Evolutionary conservation across 2,797 vertebrate genomes (phyloP), one percentile per base, ranked within the genome.

Genomic region (Glyptemys insculpta): DNA sequence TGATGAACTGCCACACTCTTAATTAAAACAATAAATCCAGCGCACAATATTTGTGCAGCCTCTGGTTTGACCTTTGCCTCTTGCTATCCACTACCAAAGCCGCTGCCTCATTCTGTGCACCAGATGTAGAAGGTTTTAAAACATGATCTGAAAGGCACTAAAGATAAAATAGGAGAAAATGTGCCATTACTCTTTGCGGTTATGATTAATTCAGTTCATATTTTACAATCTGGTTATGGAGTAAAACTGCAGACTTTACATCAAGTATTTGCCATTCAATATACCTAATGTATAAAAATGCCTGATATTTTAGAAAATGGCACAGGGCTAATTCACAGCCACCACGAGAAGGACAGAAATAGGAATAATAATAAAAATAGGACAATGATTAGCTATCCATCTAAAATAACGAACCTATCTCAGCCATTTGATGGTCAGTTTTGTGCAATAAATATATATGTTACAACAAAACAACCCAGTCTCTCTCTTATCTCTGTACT

Each of bases 21-120:
- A 99, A 99, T 99, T 99, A 99, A 99, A 99, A 99, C 99, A 98
- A 99, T 99, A 99, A 99, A 99, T 99, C 99, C 98, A 98, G 97
- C 91, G 93, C 95, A 97, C 98, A 98, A 98, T 99, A 99, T 99
- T 98, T 99, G 98, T 97, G 98, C 98, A 98, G 98, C 98, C 98
- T 98, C 98, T 97, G 97, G 98, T 98, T 98, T 99, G 98, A 98
- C 98, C 98, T 99, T 98, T 98, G 98, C 98, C 98, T 98, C 97
- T 92, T 97, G 97, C 98, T 97, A 98, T 98, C 98, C 98, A 98
- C 98, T 97, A 98, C 97, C 98, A 97, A 97, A 98, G 98, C 98
- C 95, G 96, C 97, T 96, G 98, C 98, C 93, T 98, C 97, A 95
- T 97, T 98, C 98, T 97, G 96, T 96, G 97, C 94, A 96, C 98